Evolutionary conservation across 2,888 invertebrate species (phyloP).

Genomic region (Pachymerium ferrugineum): DNA sequence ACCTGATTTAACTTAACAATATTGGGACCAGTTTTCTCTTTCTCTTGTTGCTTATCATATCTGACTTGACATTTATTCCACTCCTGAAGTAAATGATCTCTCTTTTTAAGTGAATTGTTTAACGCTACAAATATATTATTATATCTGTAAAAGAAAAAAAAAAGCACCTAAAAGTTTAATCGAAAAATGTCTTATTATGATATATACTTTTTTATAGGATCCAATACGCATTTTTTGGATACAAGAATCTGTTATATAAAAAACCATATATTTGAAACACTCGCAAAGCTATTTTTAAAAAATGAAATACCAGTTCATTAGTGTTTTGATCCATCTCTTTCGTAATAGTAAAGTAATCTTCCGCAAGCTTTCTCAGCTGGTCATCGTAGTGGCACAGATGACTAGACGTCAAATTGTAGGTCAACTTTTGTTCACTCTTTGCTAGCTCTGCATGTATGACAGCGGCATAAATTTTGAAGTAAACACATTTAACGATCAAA

Average conservation of each 20-base stretch:
- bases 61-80: slow-evolving; percentile 44
- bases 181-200: not conserved
- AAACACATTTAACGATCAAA: slow-evolving; percentile 40
- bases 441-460: slow-evolving; percentile 28
- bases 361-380: slow-evolving; percentile 48
- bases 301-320: slow-evolving; percentile 38
- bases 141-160: slow-evolving; percentile 7
- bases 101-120: slow-evolving; percentile 4
- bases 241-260: slow-evolving; percentile 38
- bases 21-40: slow-evolving; percentile 46
- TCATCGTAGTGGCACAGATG: slow-evolving; percentile 48
- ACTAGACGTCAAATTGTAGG: slow-evolving; percentile 48
- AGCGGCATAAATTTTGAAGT: not conserved
- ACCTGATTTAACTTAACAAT: slow-evolving; percentile 46
- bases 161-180: not conserved
- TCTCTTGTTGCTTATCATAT: slow-evolving; percentile 48
- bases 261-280: not conserved
- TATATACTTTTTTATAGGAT: slow-evolving; percentile 48
- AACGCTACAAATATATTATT: slow-evolving; percentile 28
- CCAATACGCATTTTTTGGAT: slow-evolving; percentile 47
- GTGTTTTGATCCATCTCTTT: slow-evolving; percentile 44
- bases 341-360: slow-evolving; percentile 51
- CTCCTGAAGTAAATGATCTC: slow-evolving; percentile 36
- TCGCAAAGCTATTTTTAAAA: too few species aligned
- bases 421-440: slow-evolving; percentile 47